Evolutionary conservation across 2,888 invertebrate genomes (phyloP), one percentile per base, ranked within the genome.

Genomic region (Kryphioiulus occultus): DNA sequence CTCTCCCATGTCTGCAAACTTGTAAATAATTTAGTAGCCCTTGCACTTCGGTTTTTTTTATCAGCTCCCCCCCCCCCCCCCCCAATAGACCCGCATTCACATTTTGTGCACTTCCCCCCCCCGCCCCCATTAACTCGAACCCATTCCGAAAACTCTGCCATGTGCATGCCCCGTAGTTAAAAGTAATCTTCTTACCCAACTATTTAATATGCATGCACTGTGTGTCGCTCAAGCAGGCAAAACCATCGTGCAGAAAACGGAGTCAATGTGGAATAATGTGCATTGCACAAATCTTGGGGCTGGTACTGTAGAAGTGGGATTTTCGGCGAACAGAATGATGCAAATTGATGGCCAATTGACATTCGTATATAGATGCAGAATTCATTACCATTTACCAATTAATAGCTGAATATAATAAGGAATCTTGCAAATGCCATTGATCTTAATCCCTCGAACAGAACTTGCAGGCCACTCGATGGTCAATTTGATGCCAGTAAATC

Each of bases 1-100:
- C 84, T 84, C 84, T 84, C 84, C 84, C 84, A 42, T 84, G 84
- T 42, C 42, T 42, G 84, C 42, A 19, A 39, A 84, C 84, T 42
- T 42, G 3, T 84, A 42, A 84, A 84, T 84, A 84, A 84, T 84
- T 84, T 30, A 84, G 84, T 84, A 42, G 42, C 84, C 59, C 22
- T 59, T 59, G 59, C 59, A 59, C 59, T 59, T 59, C 59, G 19
- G 22, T 22, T 59, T 59, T 59, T 59, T 59, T 59, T 59, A 59
- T 59, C 22, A 22, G n/a, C 68, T 26, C n/a, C n/a, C n/a, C 68
- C 68, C 68, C 68, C 68, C 12, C 12, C 68, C 0, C 15, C 68
- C 26, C 68, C 68, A 68, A 68, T 68, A 68, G 68, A 68, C 68
- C 26, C 68, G 26, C 68, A 68, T 68, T 68, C 68, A 68, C 68